Conservation (phyloP, 2,113 vertebrate species). For the Lophochroa leadbeateri region DNA sequence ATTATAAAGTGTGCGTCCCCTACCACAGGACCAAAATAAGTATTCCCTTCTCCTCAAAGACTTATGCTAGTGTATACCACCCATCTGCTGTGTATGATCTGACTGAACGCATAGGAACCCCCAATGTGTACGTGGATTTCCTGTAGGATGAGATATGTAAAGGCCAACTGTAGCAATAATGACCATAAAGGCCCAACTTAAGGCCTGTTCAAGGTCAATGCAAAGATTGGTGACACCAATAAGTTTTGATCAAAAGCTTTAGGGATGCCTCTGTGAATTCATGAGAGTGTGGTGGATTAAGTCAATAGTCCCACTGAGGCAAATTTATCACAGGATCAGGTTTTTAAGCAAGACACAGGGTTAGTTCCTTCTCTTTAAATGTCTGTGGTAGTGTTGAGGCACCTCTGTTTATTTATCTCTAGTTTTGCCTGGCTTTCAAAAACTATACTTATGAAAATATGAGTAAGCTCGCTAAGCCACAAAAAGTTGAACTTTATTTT, state of each 20-base stretch:
- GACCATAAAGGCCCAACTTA: background rate
- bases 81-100: background rate
- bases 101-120: accelerated
- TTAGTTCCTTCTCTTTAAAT: background rate
- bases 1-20: background rate
- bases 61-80: background rate
- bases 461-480: background rate
- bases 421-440: background rate
- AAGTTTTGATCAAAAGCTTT: background rate
- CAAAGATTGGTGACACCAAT: background rate
- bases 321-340: background rate
- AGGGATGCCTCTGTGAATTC: background rate
- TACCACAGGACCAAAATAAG: background rate
- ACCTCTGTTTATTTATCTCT: background rate
- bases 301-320: background rate
- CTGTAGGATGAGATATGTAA: background rate
- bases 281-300: background rate
- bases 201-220: background rate
- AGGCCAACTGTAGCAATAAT: background rate
- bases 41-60: background rate
- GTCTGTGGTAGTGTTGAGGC: background rate
- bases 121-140: background rate
- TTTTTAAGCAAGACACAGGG: background rate
- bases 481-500: background rate
- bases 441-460: background rate